Base-by-base conservation (phyloP, 1,140 invertebrate genomes). In the Brachionus rubens region DNA sequence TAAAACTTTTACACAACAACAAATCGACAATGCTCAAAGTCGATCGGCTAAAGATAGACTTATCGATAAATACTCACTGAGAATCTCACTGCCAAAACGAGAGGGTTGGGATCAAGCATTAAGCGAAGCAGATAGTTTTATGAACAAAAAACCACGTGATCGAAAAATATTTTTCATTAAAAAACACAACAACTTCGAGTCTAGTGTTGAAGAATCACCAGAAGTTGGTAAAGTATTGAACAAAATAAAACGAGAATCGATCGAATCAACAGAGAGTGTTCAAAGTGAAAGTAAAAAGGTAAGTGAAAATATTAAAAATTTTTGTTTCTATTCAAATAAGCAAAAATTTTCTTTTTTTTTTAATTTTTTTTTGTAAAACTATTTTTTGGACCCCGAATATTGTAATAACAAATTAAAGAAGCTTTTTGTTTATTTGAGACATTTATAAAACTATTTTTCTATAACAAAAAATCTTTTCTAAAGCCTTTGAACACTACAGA, bases 81-180 rank as follows among this genome's bases (percentile, higher is more conserved):
- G 56, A 56, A 54, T 75, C 16, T 16, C 50, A 14, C 3, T 24
- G 0, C 19, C n/a, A 6, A 54, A 40, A 19, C 50, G 54, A 4
- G 54, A 75, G 24, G 50, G 48, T 30, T 75, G 72, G 72, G 72
- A 75, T 2, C 28, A 28, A 24, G 72, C 72, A n/a, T 26, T 75
- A 9, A 9, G 1, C 10, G 72, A 75, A 19, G 72, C 72, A n/a
- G 72, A 75, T 56, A 40, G 2, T 10, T 50, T 72, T 14, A n/a
- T 50, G 3, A 24, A 41, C n/a, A 65, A 65, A 26, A 46, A 28
- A 21, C 16, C 19, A 2, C 59, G 59, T 19, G 59, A 65, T 14
- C 33, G 59, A 43, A 65, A 65, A 26, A 6, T 41, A 65, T 43
- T 24, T 41, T 65, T 65, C 26, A 36, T 36, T 36, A 36, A 36